These are phyloP conservation scores for Heliocidaris erythrogramma DNA, from an alignment of 35 echinoderm and acorn worm genomes.

Conservation along the genomic window DNA sequence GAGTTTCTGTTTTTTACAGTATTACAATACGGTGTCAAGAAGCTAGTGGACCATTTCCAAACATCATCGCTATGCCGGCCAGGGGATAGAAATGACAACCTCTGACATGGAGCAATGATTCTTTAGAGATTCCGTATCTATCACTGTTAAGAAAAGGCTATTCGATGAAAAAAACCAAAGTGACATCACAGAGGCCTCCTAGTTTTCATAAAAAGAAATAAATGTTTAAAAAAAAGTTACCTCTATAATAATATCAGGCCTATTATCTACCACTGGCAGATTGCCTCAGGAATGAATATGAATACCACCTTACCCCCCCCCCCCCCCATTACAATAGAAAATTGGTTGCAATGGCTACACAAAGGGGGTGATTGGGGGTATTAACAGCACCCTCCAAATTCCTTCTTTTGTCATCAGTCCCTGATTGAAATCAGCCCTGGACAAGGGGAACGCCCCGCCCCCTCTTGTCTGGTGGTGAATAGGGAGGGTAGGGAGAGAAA, in stretches of 20 bases:
- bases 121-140: background rate
- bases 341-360: background rate
- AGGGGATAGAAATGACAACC: background rate
- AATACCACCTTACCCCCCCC: background rate
- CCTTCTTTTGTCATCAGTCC: background rate
- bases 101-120: background rate
- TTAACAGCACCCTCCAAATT: slow-evolving; percentile 10
- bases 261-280: background rate
- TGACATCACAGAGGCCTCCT: background rate
- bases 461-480: background rate
- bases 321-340: background rate
- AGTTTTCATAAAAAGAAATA: background rate
- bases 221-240: too few relatives aligned
- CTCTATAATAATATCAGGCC: background rate
- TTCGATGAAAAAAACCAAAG: background rate
- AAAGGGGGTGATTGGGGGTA: background rate
- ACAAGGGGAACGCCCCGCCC: background rate
- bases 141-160: background rate
- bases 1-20: too few relatives aligned
- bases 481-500: background rate
- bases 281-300: background rate
- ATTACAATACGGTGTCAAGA: too few relatives aligned
- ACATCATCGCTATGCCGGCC: background rate
- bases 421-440: background rate
- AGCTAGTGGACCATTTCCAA: background rate